These are phyloP conservation scores for Agrotis puta DNA, from an alignment of 2,888 invertebrate genomes.

Conservation along the genomic window DNA sequence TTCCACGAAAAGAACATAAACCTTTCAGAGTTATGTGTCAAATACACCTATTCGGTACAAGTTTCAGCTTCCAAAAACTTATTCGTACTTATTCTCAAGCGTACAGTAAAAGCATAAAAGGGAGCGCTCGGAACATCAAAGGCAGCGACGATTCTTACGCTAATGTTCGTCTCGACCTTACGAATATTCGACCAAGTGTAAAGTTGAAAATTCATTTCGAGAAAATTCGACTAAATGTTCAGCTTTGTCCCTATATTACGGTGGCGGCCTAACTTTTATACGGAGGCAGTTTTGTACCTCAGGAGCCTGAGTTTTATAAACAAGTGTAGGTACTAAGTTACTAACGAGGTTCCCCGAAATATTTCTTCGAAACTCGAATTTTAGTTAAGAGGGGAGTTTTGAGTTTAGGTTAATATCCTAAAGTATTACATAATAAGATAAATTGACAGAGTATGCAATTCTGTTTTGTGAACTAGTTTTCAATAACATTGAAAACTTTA, in stretches of 20 bases:
- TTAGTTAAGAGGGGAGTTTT: constrained; percentile 3
- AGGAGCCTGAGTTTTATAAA: constrained; percentile 51
- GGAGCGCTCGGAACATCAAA: constrained; percentile 57
- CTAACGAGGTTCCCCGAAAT: constrained; percentile 36
- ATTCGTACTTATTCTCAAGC: constrained; percentile 43
- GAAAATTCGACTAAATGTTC: constrained; percentile 64
- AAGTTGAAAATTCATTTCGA: constrained; percentile 68
- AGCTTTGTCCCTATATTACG: constrained; percentile 63
- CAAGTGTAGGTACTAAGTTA: constrained; percentile 30
- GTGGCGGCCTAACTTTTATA: constrained; percentile 50
- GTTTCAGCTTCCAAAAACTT: constrained; percentile 38
- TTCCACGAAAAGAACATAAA: constrained; percentile 1
- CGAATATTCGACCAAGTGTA: constrained; percentile 65
- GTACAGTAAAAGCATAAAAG: constrained; percentile 46
- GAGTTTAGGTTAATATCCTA: constrained; percentile 16
- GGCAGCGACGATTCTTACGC: constrained; percentile 59
- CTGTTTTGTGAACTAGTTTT: constrained; percentile 3
- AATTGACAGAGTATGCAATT: constrained; percentile 31
- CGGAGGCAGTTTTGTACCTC: constrained; percentile 41
- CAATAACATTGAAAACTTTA: constrained; percentile 18
- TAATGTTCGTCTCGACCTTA: constrained; percentile 63
- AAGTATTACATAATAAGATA: constrained; percentile 26
- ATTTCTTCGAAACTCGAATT: constrained; percentile 28
- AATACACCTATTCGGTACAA: constrained; percentile 29
- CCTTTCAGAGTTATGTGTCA: constrained; percentile 8